A percentile compares a stretch with the other conserved stretches of the same genome.
Evolutionary conservation across 2,888 invertebrate species (phyloP).

Genomic region (Drosophila macrospina): DNA sequence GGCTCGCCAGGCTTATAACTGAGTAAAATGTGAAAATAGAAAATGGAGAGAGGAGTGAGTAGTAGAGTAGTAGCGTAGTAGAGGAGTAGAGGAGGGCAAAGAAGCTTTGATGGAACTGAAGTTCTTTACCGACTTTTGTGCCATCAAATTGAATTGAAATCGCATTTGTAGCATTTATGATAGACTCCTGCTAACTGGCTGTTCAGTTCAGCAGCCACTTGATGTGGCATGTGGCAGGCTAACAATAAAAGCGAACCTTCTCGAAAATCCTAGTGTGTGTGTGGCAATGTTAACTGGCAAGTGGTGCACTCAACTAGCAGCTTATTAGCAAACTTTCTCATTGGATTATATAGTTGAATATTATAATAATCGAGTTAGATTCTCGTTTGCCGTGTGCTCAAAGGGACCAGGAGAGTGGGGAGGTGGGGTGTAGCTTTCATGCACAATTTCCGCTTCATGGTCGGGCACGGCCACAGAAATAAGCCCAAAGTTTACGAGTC

Average conservation of each 20-base stretch:
- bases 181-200: conserved; percentile 14
- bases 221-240: conserved; percentile 24
- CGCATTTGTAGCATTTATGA: conserved; percentile 38
- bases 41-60: not conserved
- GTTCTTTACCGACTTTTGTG: not conserved
- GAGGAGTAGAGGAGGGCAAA: not conserved
- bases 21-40: not conserved
- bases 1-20: not conserved
- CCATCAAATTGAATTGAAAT: conserved; percentile 36
- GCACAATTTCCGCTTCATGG: conserved; percentile 74
- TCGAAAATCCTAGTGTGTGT: conserved; percentile 21
- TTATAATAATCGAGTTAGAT: conserved; percentile 79
- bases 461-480: conserved; percentile 61
- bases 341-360: conserved; percentile 78
- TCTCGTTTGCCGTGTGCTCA: conserved; percentile 44
- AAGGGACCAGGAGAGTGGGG: conserved; percentile 4
- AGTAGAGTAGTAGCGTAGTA: no score
- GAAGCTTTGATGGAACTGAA: not conserved
- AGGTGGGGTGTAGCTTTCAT: conserved; percentile 58
- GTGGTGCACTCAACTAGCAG: conserved; percentile 72
- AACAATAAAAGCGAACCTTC: conserved; percentile 40
- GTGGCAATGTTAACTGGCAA: conserved; percentile 43
- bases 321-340: conserved; percentile 78
- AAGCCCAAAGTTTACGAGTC: conserved; percentile 72
- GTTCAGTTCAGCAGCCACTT: conserved; percentile 5